A percentile compares a stretch with the other conserved stretches of the same genome.
Evolutionary conservation across 2,888 invertebrate genomes (phyloP).

Genomic region (Agriopis aurantiaria): DNA sequence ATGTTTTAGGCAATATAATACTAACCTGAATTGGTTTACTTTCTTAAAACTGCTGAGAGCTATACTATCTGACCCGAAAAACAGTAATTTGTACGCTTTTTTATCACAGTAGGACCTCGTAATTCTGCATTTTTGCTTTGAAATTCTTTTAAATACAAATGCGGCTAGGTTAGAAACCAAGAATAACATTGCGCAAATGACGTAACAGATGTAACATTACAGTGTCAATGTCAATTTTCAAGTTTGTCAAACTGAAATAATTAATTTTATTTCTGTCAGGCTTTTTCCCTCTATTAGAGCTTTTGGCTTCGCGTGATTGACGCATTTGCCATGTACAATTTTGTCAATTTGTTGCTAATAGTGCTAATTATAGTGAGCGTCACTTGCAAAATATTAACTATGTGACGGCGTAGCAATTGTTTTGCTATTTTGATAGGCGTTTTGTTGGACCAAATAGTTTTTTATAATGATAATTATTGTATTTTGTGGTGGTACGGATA

Average conservation of each 20-base stretch:
- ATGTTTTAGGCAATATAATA: background rate
- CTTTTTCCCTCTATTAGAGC: too few relatives aligned
- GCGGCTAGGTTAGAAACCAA: slow-evolving; percentile 65
- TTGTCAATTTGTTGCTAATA: too few relatives aligned
- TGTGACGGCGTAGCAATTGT: too few relatives aligned
- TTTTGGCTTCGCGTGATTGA: too few relatives aligned
- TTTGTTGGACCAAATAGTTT: too few relatives aligned
- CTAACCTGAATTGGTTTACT: slow-evolving; percentile 89
- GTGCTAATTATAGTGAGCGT: too few relatives aligned
- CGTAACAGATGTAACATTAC: background rate
- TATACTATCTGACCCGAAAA: slow-evolving; percentile 95
- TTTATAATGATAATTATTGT: too few relatives aligned
- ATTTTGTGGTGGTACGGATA: too few relatives aligned
- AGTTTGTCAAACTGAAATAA: background rate
- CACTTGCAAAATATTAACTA: too few relatives aligned
- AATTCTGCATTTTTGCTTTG: slow-evolving; percentile 56
- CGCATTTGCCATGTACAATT: too few relatives aligned
- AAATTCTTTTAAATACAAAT: slow-evolving; percentile 51
- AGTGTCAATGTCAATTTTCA: slow-evolving; percentile 18
- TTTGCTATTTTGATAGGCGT: too few relatives aligned
- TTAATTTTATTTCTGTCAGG: too few relatives aligned
- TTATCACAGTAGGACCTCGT: slow-evolving; percentile 51
- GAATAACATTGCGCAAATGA: slow-evolving; percentile 48
- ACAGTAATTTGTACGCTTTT: slow-evolving; percentile 83
- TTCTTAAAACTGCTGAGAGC: slow-evolving; percentile 90